Base-by-base conservation (phyloP, 2,113 vertebrate genomes). In the Vanacampus margaritifer region DNA sequence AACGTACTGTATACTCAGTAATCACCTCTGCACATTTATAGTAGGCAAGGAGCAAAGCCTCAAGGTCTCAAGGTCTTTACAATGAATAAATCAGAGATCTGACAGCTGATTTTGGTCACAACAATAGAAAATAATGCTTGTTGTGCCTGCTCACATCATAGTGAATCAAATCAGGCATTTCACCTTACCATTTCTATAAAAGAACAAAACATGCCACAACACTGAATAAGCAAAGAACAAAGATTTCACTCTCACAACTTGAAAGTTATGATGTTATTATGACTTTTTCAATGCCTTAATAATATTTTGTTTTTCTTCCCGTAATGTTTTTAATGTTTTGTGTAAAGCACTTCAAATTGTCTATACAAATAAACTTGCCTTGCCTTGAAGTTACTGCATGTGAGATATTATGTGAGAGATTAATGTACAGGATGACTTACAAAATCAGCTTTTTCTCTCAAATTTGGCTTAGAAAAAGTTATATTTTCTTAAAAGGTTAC, bases 121-220 rank as follows among this genome's bases (percentile, higher is more conserved):
- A 68, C 57, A 65, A 50, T 50, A 24, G 46, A 16, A 37, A 39
- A 51, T 3, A 46, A 43, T 35, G 13, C 17, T n/a, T 37, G 59
- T 65, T 74, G 62, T 67, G 41, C 64, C 56, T 32, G 56, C 26
- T 69, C 43, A 60, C 19, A 39, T 69, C n/a, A 68, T 5, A 37
- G 14, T 48, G 35, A 56, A 68, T 43, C 50, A 45, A 23, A 51
- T n/a, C 16, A 45, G 16, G 45, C 10, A 61, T 56, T 67, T 64
- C 16, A 68, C 57, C 41, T 28, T 9, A 36, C 43, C 56, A 19
- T 17, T 2, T 32, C 1, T 24, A 37, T 37, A 53, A 32, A 5
- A 32, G 5, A 60, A 36, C 60, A 45, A 26, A 67, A 23, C 1
- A 5, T 48, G 24, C 13, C 13, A 46, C 45, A 19, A 19, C 17